phyloP scores from a whole-genome alignment of 1,140 invertebrate species.

The Tetramorium parvispinum region DNA sequence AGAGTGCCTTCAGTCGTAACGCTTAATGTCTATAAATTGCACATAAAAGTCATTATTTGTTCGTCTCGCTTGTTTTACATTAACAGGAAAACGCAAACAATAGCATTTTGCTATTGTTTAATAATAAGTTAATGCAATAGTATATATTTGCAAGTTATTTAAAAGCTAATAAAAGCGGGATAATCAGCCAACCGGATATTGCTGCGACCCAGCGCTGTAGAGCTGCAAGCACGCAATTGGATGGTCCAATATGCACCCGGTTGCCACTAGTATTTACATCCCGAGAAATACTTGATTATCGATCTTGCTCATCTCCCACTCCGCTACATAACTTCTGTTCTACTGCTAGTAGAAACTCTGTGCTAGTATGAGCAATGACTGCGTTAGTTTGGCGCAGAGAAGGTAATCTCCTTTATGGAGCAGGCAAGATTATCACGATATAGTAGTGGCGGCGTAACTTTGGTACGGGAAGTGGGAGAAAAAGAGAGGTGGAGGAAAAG shows the following conservation, averaged over 20 bases:
- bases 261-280: constrained; percentile 65
- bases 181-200: constrained; percentile 2
- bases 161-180: not conserved
- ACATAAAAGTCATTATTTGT: not conserved
- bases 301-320: constrained; percentile 64
- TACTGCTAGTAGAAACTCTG: constrained; percentile 63
- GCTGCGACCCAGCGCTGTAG: constrained; percentile 38
- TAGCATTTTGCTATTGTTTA: not conserved
- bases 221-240: constrained; percentile 59
- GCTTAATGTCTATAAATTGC: not conserved
- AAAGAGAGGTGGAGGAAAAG: constrained; percentile 4
- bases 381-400: constrained; percentile 62
- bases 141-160: not conserved
- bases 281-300: constrained; percentile 72
- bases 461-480: constrained; percentile 5
- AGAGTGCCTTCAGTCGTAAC: not conserved
- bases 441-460: constrained; percentile 68
- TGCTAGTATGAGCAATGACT: constrained; percentile 61
- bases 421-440: constrained; percentile 66
- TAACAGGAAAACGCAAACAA: not conserved
- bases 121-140: not conserved
- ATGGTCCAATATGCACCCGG: constrained; percentile 66
- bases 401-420: constrained; percentile 68
- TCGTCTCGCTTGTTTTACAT: not conserved
- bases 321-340: constrained; percentile 30